A percentile compares a stretch with the other conserved stretches of the same genome.
These are phyloP conservation scores for Aurelia sp. DNA, from an alignment of 30 jellyfish, hydroid and myxozoan species.

Conservation along the genomic window DNA sequence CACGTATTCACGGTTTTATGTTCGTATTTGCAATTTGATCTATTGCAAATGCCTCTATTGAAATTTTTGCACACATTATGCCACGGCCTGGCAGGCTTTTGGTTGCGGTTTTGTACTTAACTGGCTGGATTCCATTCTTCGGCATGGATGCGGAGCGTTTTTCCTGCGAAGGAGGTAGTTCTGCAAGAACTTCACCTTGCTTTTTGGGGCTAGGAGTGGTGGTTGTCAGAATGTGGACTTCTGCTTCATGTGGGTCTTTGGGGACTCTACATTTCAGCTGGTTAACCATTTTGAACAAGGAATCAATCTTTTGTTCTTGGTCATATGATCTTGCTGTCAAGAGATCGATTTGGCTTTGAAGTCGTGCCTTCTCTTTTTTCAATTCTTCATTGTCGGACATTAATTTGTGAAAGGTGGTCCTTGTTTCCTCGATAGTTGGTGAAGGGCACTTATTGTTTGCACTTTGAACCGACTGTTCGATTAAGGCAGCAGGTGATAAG, in stretches of 20 bases:
- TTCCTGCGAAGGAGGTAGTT: constrained; percentile 13
- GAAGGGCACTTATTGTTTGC: no score
- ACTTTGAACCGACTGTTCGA: no score
- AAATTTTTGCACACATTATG: constrained; percentile 1
- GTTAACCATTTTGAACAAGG: neutral
- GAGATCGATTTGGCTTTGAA: no score
- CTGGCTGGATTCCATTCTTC: neutral
- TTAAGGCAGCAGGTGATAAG: no score
- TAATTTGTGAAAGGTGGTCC: no score
- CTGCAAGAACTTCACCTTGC: neutral
- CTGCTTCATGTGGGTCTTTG: constrained; percentile 9
- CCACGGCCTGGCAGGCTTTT: constrained; percentile 5
- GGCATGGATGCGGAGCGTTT: constrained; percentile 10
- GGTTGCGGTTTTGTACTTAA: neutral
- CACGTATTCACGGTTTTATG: neutral
- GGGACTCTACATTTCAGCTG: constrained; percentile 10
- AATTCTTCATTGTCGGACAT: no score
- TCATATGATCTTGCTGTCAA: no score
- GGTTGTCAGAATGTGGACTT: neutral
- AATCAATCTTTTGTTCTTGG: no score
- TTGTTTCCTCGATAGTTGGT: no score
- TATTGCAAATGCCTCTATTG: neutral
- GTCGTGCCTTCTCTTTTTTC: no score
- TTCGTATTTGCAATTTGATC: neutral
- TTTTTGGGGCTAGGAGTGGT: neutral